Base-by-base conservation (phyloP, 2,113 vertebrate species). In the Chauna torquata region DNA sequence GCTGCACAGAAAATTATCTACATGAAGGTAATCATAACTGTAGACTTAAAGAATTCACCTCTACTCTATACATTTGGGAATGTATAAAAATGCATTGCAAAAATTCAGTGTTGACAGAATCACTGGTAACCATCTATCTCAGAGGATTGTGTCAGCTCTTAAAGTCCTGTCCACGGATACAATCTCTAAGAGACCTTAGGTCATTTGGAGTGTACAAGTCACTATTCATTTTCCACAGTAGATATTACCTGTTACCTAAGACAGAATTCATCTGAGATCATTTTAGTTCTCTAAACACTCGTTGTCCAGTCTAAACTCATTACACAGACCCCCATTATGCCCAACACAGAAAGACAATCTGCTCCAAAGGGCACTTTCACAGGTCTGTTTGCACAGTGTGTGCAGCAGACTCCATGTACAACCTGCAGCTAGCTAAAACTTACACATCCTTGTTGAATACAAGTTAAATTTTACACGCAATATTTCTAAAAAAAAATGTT, bases 281-380 rank as follows among this genome's bases (percentile, higher is more conserved):
- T 40, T 87, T 54, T 36, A 55, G 30, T 36, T 94, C 47, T 79
- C 30, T n/a, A n/a, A 59, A 24, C 3, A 4, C 25, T 59, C 1
- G 0, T 30, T 62, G 22, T 49, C 22, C 55, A 54, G 22, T 15
- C 45, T 12, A 17, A 82, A 27, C 30, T 70, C 2, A 42, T 28
- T 28, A 25, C 0, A 0, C n/a, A 71, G 38, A 14, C 4, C 17
- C 72, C 16, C 0, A 0, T 44, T 38, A 23, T 4, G 5, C 38
- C 34, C 7, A 1, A 14, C 1, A 13, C 8, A 55, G 45, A 68
- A 58, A 28, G 42, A 59, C 2, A 12, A 62, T 36, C 17, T 50
- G 15, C 32, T 64, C 69, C 42, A 64, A 65, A 45, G 55, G 8
- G 32, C 3, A 3, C 44, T 57, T 44, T 27, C 0, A 0, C 34